These are phyloP conservation scores for Phenganax subtilis DNA, from an alignment of 92 coral and sea anemone species.

Conservation along the genomic window DNA sequence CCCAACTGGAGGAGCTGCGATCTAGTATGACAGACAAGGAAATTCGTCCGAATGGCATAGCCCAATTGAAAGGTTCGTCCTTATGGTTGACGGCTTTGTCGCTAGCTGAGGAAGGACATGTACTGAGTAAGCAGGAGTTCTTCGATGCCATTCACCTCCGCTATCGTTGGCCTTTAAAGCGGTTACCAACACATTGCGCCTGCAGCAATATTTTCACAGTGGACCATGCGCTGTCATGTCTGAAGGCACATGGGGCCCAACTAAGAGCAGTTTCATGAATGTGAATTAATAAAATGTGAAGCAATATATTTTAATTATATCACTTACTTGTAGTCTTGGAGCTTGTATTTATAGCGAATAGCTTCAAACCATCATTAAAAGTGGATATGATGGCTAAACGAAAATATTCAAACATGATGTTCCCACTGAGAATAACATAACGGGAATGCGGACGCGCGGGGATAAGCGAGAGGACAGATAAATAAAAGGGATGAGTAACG, in stretches of 20 bases:
- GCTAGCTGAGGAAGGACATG: background rate
- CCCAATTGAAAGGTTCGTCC: constrained; percentile 39
- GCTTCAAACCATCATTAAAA: too few species aligned
- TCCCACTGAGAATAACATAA: too few species aligned
- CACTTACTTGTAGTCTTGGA: too few species aligned
- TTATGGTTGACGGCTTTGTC: constrained; percentile 39
- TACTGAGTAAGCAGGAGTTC: constrained; percentile 19
- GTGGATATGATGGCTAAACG: too few species aligned
- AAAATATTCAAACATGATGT: too few species aligned
- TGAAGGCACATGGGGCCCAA: background rate
- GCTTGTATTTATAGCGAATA: too few species aligned
- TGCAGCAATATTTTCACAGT: constrained; percentile 19
- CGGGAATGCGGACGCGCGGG: too few species aligned
- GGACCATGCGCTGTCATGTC: constrained; percentile 29
- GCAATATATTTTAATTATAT: too few species aligned
- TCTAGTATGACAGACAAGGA: background rate
- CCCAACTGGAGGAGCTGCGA: background rate
- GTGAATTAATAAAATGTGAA: too few species aligned
- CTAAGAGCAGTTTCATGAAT: too few species aligned
- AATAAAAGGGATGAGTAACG: too few species aligned
- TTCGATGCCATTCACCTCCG: constrained; percentile 15
- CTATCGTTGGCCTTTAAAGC: background rate
- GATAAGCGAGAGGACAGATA: too few species aligned
- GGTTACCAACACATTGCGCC: background rate
- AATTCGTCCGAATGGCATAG: constrained; percentile 24